phyloP scores from a whole-genome alignment of 2,797 vertebrate species.

The Oophaga sylvatica region DNA sequence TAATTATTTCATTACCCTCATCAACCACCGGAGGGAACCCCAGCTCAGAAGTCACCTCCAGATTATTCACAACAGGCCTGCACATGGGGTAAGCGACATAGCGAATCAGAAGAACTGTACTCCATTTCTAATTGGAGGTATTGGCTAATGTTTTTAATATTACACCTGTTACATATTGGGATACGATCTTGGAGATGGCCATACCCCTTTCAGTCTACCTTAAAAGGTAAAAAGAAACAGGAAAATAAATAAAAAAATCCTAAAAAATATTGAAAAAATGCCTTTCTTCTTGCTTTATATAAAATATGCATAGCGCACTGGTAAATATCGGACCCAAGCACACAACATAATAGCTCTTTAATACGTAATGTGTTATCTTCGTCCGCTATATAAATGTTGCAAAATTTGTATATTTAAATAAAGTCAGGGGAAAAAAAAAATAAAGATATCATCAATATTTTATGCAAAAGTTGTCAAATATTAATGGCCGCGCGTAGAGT shows the following conservation, averaged over 20 bases:
- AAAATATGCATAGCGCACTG: neutral
- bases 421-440: conserved; percentile 10
- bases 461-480: conserved; percentile 45
- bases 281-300: neutral
- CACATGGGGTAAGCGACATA: too few relatives aligned
- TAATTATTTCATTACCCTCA: too few relatives aligned
- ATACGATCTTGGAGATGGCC: too few relatives aligned
- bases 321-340: conserved; percentile 3
- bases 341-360: neutral
- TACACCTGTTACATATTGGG: too few relatives aligned
- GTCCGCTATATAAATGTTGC: neutral
- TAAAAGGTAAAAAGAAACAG: neutral
- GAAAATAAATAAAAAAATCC: neutral
- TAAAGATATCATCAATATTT: conserved; percentile 39
- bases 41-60: too few relatives aligned
- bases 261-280: neutral
- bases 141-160: too few relatives aligned
- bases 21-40: too few relatives aligned
- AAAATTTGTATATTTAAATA: conserved; percentile 39
- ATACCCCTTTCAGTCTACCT: neutral
- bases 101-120: too few relatives aligned
- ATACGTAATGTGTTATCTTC: neutral
- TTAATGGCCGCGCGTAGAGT: conserved; percentile 39
- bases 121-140: too few relatives aligned
- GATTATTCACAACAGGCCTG: too few relatives aligned